phyloP scores from a whole-genome alignment of 2,888 invertebrate genomes.

The Asteroscopus sphinx region DNA sequence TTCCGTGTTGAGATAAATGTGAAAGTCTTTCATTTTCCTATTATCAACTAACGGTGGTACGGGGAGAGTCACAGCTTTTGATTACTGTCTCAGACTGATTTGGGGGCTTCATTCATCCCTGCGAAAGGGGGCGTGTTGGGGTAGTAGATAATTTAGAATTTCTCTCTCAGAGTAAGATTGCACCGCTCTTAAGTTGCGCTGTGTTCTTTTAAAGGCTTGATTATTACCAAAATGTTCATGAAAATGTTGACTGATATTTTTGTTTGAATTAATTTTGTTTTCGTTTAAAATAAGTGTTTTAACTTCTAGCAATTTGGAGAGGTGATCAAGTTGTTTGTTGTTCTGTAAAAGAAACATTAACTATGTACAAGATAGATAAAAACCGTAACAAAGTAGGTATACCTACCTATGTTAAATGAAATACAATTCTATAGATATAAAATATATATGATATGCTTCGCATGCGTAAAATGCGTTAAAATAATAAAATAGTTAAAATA shows the following conservation, averaged over 20 bases:
- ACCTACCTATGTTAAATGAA: too few species aligned
- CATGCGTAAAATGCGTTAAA: too few species aligned
- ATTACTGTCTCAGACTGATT: constrained; percentile 46
- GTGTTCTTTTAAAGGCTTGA: constrained; percentile 23
- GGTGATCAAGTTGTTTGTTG: too few species aligned
- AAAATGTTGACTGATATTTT: neutral
- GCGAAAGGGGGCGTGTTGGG: constrained; percentile 3
- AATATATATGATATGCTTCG: too few species aligned
- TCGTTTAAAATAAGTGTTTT: neutral
- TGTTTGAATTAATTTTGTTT: neutral
- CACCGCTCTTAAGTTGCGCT: constrained; percentile 24
- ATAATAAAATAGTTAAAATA: too few species aligned
- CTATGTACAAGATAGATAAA: too few species aligned
- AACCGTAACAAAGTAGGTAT: too few species aligned
- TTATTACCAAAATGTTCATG: constrained; percentile 9
- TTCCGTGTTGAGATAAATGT: constrained; percentile 12
- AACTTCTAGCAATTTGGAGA: too few species aligned
- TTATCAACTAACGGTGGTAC: constrained; percentile 28
- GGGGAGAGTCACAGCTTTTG: constrained; percentile 27
- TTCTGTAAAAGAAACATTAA: too few species aligned
- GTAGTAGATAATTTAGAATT: constrained; percentile 25
- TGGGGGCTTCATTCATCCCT: constrained; percentile 29
- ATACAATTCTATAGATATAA: too few species aligned
- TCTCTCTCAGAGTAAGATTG: constrained; percentile 16
- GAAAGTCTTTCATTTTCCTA: constrained; percentile 46